Evolutionary conservation across 2,113 vertebrate genomes (phyloP).

Genomic region (Leptodactylus fuscus): DNA sequence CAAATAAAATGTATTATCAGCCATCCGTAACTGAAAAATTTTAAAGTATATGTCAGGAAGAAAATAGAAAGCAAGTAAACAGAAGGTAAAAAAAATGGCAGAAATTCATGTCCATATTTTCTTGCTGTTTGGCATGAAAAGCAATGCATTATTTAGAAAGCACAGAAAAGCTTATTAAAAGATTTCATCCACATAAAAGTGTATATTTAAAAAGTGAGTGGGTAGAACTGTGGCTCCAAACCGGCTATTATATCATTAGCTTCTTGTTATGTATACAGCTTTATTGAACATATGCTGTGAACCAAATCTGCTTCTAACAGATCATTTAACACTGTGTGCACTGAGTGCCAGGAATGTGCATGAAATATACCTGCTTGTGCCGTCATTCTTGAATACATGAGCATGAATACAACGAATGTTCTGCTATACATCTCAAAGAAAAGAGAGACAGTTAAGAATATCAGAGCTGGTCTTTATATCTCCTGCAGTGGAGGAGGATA

Average conservation of each 20-base stretch:
- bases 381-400: background rate
- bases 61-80: too few species aligned
- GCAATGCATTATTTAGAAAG: slow-evolving; percentile 41
- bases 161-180: slow-evolving; percentile 35
- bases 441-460: too few species aligned
- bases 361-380: background rate
- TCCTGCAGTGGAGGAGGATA: too few species aligned
- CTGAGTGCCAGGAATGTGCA: background rate
- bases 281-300: slow-evolving; percentile 47
- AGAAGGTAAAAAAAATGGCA: background rate
- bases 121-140: background rate
- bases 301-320: background rate
- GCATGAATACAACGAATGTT: too few species aligned
- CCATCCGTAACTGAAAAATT: background rate
- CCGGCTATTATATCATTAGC: slow-evolving; percentile 47
- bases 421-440: too few species aligned
- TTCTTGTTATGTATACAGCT: slow-evolving; percentile 27
- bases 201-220: slow-evolving; percentile 43
- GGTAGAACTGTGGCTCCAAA: slow-evolving; percentile 9
- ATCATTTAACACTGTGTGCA: slow-evolving; percentile 10
- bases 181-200: slow-evolving; percentile 37
- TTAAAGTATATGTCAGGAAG: background rate
- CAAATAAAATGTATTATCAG: too few species aligned
- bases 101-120: background rate
- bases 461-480: too few species aligned